A percentile compares a stretch with the other conserved stretches of the same genome.
Conservation (phyloP, 2,888 invertebrate species). For the Dicycla oo region DNA sequence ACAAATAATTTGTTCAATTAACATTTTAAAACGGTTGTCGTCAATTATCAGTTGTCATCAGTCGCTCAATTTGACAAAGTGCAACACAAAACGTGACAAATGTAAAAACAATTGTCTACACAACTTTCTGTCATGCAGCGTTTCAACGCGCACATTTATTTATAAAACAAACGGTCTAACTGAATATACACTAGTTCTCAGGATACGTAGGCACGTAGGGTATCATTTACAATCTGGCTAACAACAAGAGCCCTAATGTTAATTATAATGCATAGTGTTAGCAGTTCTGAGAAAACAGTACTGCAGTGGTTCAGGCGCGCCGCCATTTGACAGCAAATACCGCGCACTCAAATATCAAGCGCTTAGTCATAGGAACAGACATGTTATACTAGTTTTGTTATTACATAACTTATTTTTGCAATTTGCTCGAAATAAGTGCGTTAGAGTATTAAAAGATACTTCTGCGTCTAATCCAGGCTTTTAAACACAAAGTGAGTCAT, state of each 20-base stretch:
- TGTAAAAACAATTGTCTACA: constrained; percentile 49
- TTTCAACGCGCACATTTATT: constrained; percentile 48
- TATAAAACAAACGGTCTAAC: constrained; percentile 35
- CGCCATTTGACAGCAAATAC: constrained; percentile 79
- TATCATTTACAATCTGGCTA: constrained; percentile 53
- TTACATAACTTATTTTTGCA: constrained; percentile 69
- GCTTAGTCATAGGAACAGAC: constrained; percentile 78
- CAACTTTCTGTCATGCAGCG: constrained; percentile 47
- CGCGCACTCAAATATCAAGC: constrained; percentile 80
- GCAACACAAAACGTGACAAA: constrained; percentile 39
- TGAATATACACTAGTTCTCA: constrained; percentile 37
- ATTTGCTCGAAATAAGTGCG: constrained; percentile 65
- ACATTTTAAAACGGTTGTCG: constrained; percentile 6
- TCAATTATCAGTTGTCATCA: constrained; percentile 27
- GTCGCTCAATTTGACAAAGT: constrained; percentile 28
- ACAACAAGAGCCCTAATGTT: constrained; percentile 65
- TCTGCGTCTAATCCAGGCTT: constrained; percentile 64
- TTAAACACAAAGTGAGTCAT: constrained; percentile 64
- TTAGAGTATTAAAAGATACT: constrained; percentile 62
- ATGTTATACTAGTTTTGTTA: constrained; percentile 67
- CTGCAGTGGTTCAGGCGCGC: constrained; percentile 59
- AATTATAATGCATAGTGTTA: constrained; percentile 67
- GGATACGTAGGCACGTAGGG: constrained; percentile 45
- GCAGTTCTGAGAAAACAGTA: constrained; percentile 72
- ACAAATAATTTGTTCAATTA: background rate